Evolutionary conservation across 2,888 invertebrate species (phyloP), one percentile per base, ranked within the genome.

Genomic region (Orthosia incerta): DNA sequence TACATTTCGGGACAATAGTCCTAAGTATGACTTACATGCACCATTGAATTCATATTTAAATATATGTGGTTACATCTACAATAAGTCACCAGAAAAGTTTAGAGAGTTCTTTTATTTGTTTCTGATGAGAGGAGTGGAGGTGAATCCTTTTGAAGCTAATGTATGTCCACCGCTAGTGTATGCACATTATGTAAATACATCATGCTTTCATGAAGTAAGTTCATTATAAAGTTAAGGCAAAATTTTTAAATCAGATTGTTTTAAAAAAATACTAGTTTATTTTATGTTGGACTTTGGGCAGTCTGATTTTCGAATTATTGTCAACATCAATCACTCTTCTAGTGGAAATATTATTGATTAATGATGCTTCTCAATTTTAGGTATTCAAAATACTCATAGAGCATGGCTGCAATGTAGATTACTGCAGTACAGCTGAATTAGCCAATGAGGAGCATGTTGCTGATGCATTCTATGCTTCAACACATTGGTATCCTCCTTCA

Each of bases 151-250:
- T n/a, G 86, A 92, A 83, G 79, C 86, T 57, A 90, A 91, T 83
- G 95, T 96, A 86, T 96, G 96, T 82, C 96, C 96, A 55, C 96
- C 96, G 2, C 83, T 96, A 31, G 95, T 95, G 12, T 95, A 94
- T 78, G 89, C 95, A 71, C 95, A 95, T 83, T 93, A 92, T 78
- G 89, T 91, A 78, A 94, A 94, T 84, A 80, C 86, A 70, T 64
- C 79, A 51, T 94, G 93, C 84, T 95, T 95, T 89, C 79, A 88
- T 80, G 92, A 95, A 87, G 96, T 96, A 89, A 94, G 94, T 92
- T 74, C 45, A 39, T 16, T 59, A 55, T 20, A 31, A n/a, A 50
- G 13, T 46, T 46, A 9, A 23, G 20, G 50, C 16, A 31, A 60
- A 55, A 64, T 48, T 53, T 76, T 4, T 7, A 13, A 61, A 55